Conservation (phyloP, 2,888 invertebrate species). For the Phortica okadai region DNA sequence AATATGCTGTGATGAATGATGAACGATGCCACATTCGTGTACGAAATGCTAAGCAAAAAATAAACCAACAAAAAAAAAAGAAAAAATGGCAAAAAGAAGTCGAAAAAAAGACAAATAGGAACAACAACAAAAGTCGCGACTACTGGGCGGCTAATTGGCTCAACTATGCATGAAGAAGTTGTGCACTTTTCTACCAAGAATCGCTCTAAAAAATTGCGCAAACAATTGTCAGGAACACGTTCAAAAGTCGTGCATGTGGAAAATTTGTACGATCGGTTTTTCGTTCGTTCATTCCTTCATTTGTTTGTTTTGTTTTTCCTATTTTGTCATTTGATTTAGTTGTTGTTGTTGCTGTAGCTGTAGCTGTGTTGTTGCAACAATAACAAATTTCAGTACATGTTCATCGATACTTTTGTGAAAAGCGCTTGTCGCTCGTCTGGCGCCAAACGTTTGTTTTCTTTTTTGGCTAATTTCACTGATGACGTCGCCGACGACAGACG, state of each 20-base stretch:
- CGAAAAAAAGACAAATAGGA: constrained; percentile 8
- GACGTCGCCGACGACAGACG: constrained; percentile 8
- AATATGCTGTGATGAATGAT: constrained; percentile 26
- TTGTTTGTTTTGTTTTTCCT: constrained; percentile 13
- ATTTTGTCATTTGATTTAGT: constrained; percentile 25
- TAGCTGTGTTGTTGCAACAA: constrained; percentile 1
- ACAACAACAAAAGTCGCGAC: constrained; percentile 8
- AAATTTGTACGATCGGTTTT: constrained; percentile 24
- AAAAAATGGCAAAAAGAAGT: constrained; percentile 50
- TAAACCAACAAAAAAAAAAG: constrained; percentile 44
- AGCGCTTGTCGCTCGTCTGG: not conserved
- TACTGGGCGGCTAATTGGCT: constrained; percentile 29
- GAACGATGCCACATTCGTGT: constrained; percentile 29
- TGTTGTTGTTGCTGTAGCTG: constrained; percentile 23
- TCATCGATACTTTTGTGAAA: constrained; percentile 18
- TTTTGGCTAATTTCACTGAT: constrained; percentile 25
- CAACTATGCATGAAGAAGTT: constrained; percentile 17
- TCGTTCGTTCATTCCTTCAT: constrained; percentile 9
- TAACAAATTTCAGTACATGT: constrained; percentile 27
- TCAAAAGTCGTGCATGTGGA: constrained; percentile 60
- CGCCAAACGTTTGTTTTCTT: constrained; percentile 1
- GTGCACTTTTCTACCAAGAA: constrained; percentile 3
- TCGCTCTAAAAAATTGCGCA: constrained; percentile 21
- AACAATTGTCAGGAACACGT: constrained; percentile 59
- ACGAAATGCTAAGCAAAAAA: not conserved